Evolutionary conservation across 2,888 invertebrate genomes (phyloP).

Genomic region (Lycocerus yunnanus): DNA sequence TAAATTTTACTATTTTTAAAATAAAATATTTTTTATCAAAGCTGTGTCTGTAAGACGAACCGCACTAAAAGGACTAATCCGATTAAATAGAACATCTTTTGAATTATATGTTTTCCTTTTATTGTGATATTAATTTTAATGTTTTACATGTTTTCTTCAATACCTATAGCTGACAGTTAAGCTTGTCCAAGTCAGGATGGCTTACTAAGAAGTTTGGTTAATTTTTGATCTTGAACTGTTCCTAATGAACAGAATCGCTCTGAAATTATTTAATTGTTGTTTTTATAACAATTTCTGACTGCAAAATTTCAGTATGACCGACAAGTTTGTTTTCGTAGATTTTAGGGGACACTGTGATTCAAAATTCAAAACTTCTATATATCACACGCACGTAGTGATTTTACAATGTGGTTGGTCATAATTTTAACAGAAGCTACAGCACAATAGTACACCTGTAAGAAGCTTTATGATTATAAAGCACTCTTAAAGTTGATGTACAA

Average conservation of each 20-base stretch:
- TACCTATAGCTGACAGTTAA: no score
- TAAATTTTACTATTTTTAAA: neutral
- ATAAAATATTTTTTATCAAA: neutral
- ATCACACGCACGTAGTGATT: neutral
- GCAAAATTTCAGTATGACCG: no score
- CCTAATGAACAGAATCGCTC: no score
- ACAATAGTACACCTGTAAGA: slow-evolving; percentile 35
- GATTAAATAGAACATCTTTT: neutral
- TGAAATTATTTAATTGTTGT: no score
- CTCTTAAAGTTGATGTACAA: slow-evolving; percentile 35
- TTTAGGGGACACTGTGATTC: no score
- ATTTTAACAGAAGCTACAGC: slow-evolving; percentile 33
- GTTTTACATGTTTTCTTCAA: no score
- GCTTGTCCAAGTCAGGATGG: no score
- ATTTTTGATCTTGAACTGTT: no score
- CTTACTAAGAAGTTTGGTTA: no score
- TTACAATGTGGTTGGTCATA: slow-evolving; percentile 18
- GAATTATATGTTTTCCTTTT: no score
- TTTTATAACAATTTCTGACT: no score
- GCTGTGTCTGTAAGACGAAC: neutral
- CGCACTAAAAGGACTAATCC: neutral
- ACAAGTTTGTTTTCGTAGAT: neutral
- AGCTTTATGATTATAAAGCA: slow-evolving; percentile 32
- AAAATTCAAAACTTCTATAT: neutral
- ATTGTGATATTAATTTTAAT: no score